Evolutionary conservation across 1,140 invertebrate genomes (phyloP), one percentile per base, ranked within the genome.

Genomic region (Ips nitidus): DNA sequence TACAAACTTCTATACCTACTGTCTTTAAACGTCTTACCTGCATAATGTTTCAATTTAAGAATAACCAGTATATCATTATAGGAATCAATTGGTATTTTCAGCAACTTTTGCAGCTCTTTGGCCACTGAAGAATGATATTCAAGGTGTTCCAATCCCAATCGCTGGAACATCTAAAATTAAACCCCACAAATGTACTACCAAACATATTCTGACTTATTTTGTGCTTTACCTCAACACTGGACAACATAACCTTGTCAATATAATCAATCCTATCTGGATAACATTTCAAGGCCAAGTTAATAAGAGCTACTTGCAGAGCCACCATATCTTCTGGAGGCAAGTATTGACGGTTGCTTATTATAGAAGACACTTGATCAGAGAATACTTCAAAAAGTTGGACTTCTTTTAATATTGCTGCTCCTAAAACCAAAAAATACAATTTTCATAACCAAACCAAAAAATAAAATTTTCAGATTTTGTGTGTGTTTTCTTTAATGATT

Each of bases 311-410:
- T 85, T 99, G 95, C 37, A 99, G 84, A 5, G 95, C 91, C 50
- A 99, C 91, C 78, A 98, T 96, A 82, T 99, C 97, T 83, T 99
- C 97, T 1, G 93, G 83, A 1, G 96, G 92, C 90, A 99, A 95
- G 78, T 98, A 94, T 75, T 91, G 90, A 55, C 97, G 88, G 71
- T 90, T 94, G 88, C 94, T 81, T 45, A 98, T 96, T 74, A 98
- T 97, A 70, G 93, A 90, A 2, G 95, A 92, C 42, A 99, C 93
- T 85, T 99, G 96, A 76, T 97, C 91, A n/a, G 95, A 98, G 80
- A 99, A 99, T 43, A 99, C 96, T 78, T 99, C 96, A 85, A 99
- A 99, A 0, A 99, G 83, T 78, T 97, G 91, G 7, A 98, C 93
- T 76, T 98, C 92, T 71, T 75, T 63, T 38, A 77, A 69, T 41